phyloP scores from a whole-genome alignment of 2,888 invertebrate species.

The Sarcophaga subvicina region DNA sequence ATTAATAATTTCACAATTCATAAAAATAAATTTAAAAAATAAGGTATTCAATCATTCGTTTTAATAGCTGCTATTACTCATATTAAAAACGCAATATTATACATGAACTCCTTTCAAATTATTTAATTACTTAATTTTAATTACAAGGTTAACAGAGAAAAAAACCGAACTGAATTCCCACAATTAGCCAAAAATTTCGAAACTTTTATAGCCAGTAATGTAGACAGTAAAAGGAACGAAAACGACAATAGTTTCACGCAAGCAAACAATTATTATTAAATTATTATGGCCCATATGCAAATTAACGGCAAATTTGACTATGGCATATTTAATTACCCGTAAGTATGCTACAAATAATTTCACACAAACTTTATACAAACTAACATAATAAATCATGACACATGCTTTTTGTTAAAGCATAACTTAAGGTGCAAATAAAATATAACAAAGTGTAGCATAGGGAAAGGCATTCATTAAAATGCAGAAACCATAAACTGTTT shows the following conservation, averaged over 20 bases:
- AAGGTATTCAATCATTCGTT: no score
- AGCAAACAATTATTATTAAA: slow-evolving; percentile 12
- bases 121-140: no score
- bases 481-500: background rate
- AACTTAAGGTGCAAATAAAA: slow-evolving; percentile 6
- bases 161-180: no score
- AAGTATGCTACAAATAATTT: slow-evolving; percentile 4
- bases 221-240: background rate
- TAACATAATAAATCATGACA: slow-evolving; percentile 26
- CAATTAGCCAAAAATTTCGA: no score
- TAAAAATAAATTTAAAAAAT: no score
- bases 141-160: no score
- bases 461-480: background rate
- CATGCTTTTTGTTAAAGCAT: slow-evolving; percentile 9
- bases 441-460: background rate
- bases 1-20: no score
- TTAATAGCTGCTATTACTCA: no score
- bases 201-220: background rate
- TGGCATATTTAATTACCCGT: background rate
- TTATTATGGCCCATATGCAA: background rate
- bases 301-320: background rate
- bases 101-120: no score
- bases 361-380: slow-evolving; percentile 17
- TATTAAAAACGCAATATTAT: no score
- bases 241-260: slow-evolving; percentile 7